These are phyloP conservation scores for Rhyzopertha dominica DNA, from an alignment of 1,140 invertebrate genomes.

Conservation along the genomic window DNA sequence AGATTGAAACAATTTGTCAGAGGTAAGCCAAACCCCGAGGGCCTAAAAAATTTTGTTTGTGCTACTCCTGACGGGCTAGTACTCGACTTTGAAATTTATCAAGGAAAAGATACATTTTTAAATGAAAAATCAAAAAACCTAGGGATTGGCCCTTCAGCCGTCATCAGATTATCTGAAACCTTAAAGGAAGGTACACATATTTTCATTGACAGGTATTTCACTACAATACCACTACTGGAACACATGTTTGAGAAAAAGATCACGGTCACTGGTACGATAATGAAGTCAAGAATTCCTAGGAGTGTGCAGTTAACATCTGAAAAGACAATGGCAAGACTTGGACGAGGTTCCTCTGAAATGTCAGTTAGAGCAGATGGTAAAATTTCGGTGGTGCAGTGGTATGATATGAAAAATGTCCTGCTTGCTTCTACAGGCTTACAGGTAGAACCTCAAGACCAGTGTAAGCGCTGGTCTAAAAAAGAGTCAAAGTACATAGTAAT, in stretches of 20 bases:
- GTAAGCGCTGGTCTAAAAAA: conserved; percentile 35
- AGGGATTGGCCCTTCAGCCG: conserved; percentile 11
- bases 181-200: conserved; percentile 11
- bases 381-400: conserved; percentile 19
- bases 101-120: no score
- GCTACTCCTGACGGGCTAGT: conserved; percentile 16
- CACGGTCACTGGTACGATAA: conserved; percentile 9
- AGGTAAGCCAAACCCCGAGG: conserved; percentile 22
- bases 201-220: conserved; percentile 14
- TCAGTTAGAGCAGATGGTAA: conserved; percentile 13
- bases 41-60: conserved; percentile 24
- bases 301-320: conserved; percentile 13
- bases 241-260: conserved; percentile 10
- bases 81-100: conserved; percentile 18
- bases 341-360: conserved; percentile 14
- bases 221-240: conserved; percentile 12
- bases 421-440: conserved; percentile 17
- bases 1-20: conserved; percentile 14
- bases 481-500: conserved; percentile 36
- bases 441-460: conserved; percentile 18
- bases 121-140: conserved; percentile 9
- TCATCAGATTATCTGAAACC: no score
- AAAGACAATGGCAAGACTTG: conserved; percentile 8
- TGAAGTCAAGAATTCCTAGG: conserved; percentile 7
- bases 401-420: conserved; percentile 17